Evolutionary conservation across 2,797 vertebrate species (phyloP).

Genomic region (Remorina albescens): DNA sequence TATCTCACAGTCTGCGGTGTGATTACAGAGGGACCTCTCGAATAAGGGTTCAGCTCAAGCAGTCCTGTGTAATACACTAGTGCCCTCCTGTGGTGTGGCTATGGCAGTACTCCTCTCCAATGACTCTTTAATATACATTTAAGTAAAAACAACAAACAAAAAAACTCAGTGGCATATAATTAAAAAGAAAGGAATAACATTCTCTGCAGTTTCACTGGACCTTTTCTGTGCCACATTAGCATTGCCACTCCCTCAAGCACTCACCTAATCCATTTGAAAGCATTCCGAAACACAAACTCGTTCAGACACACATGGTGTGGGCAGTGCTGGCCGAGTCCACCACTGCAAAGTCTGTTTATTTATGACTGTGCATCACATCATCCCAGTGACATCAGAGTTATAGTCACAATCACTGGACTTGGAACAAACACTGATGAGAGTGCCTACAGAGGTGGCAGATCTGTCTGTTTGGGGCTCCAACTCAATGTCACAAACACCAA

Average conservation of each 20-base stretch:
- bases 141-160: neutral
- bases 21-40: conserved; percentile 8
- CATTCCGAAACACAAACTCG: neutral
- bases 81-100: conserved; percentile 62
- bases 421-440: no score
- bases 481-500: no score
- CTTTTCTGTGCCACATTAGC: neutral
- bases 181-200: neutral
- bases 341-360: no score
- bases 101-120: neutral
- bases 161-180: neutral
- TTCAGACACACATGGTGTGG: neutral
- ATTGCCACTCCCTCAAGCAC: neutral
- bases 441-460: no score
- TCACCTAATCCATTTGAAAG: neutral
- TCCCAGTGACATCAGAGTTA: no score
- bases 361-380: no score
- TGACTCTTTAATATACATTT: neutral
- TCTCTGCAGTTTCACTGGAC: neutral
- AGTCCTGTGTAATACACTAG: conserved; percentile 40
- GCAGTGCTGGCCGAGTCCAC: conserved; percentile 23
- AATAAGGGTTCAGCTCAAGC: neutral
- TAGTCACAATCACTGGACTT: no score
- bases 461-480: no score
- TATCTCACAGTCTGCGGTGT: conserved; percentile 44